phyloP scores from a whole-genome alignment of 1,140 invertebrate genomes.

The Penaeus indicus region DNA sequence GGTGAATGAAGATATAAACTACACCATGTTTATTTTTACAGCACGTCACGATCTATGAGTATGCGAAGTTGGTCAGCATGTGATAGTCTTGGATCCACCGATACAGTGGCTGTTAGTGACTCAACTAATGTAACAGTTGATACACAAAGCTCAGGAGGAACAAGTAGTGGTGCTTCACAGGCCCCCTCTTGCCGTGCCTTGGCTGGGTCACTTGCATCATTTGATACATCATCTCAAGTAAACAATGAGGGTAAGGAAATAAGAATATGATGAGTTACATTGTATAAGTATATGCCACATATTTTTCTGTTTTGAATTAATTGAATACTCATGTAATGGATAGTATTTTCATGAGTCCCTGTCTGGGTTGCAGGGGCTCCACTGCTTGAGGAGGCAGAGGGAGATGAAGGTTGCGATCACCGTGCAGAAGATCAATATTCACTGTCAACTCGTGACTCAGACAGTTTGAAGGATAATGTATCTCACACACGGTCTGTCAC shows the following conservation, averaged over 20 bases:
- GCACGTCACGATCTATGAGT: constrained; percentile 55
- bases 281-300: not conserved
- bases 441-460: constrained; percentile 31
- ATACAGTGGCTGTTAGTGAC: constrained; percentile 68
- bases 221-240: constrained; percentile 72
- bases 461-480: constrained; percentile 41
- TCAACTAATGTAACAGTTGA: constrained; percentile 72
- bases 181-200: constrained; percentile 72
- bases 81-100: constrained; percentile 72
- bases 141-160: constrained; percentile 71
- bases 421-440: constrained; percentile 24
- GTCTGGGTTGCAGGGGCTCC: constrained; percentile 38
- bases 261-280: not conserved
- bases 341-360: too few relatives aligned
- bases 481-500: constrained; percentile 43
- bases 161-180: constrained; percentile 69
- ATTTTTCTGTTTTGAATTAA: too few relatives aligned
- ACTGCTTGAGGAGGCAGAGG: constrained; percentile 58
- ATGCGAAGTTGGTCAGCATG: constrained; percentile 65
- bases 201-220: constrained; percentile 73
- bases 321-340: too few relatives aligned
- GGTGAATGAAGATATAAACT: too few relatives aligned
- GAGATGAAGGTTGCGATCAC: constrained; percentile 31
- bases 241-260: constrained; percentile 72
- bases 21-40: not conserved